A percentile compares a stretch with the other conserved stretches of the same genome.
Conservation (phyloP, 2,797 vertebrate genomes). For the Sarcoramphus papa region DNA sequence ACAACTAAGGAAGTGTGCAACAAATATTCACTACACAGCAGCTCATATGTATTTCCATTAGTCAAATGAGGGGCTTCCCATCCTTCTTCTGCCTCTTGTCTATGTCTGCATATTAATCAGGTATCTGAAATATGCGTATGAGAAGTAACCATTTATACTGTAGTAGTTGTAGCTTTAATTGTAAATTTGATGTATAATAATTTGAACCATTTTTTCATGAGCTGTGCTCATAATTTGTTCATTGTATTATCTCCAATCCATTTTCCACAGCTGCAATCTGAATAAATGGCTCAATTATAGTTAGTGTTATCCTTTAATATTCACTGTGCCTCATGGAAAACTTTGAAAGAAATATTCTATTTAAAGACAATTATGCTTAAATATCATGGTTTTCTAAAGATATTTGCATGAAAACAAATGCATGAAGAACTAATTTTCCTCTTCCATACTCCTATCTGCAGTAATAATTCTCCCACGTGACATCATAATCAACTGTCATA, state of each 20-base stretch:
- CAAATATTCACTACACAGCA: neutral
- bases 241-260: conserved; percentile 57
- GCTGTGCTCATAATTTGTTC: conserved; percentile 49
- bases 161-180: conserved; percentile 27
- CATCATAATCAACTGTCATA: neutral
- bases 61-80: neutral
- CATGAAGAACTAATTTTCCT: neutral
- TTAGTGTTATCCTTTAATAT: conserved; percentile 54
- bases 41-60: neutral
- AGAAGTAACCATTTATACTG: conserved; percentile 38
- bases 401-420: conserved; percentile 11
- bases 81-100: neutral
- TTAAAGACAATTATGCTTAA: conserved; percentile 51
- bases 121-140: neutral
- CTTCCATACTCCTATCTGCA: neutral
- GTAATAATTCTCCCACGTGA: neutral
- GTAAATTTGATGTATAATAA: conserved; percentile 44
- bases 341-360: conserved; percentile 46
- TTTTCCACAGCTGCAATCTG: conserved; percentile 62
- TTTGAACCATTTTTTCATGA: conserved; percentile 42
- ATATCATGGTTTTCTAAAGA: neutral
- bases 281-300: conserved; percentile 59
- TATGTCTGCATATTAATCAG: neutral
- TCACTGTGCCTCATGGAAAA: conserved; percentile 52
- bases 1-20: neutral